Percentiles rank a stretch among this genome's conserved stretches.
phyloP scores from a whole-genome alignment of 2,888 invertebrate genomes.

The Ophioninae sp. region DNA sequence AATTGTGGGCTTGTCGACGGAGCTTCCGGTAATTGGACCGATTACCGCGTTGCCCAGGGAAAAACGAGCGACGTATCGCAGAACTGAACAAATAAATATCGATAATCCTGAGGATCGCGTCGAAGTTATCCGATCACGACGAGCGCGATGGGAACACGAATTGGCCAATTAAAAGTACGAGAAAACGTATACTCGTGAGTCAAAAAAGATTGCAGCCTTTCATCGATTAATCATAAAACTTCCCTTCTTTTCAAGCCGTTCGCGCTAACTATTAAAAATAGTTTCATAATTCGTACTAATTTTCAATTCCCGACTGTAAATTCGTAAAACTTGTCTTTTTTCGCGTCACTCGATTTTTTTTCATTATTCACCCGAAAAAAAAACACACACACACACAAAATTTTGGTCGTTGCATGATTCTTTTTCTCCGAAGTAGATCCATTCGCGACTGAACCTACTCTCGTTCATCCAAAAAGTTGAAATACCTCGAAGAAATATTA shows the following conservation, averaged over 20 bases:
- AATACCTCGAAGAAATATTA: not conserved
- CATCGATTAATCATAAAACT: not conserved
- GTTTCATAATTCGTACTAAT: too few species aligned
- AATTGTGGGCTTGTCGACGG: slow-evolving; percentile 6
- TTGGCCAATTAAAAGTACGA: not conserved
- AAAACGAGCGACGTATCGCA: slow-evolving; percentile 37
- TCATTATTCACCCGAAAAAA: too few species aligned
- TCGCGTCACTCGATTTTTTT: not conserved
- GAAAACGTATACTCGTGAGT: not conserved
- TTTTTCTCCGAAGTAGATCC: not conserved
- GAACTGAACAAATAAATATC: slow-evolving; percentile 32
- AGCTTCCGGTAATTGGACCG: slow-evolving; percentile 6
- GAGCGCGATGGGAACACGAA: not conserved
- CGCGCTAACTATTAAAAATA: not conserved
- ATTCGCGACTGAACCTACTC: not conserved
- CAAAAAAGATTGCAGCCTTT: not conserved
- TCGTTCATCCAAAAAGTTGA: not conserved
- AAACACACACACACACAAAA: too few species aligned
- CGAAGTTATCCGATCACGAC: not conserved
- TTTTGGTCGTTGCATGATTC: not conserved
- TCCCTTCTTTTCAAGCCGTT: not conserved
- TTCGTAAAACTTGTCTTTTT: not conserved
- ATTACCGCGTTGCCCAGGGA: not conserved
- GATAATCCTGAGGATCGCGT: slow-evolving; percentile 36
- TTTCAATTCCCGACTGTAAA: not conserved